Evolutionary conservation across 2,113 vertebrate species (phyloP), one percentile per base, ranked within the genome.

Genomic region (Gorsachius goisagi): DNA sequence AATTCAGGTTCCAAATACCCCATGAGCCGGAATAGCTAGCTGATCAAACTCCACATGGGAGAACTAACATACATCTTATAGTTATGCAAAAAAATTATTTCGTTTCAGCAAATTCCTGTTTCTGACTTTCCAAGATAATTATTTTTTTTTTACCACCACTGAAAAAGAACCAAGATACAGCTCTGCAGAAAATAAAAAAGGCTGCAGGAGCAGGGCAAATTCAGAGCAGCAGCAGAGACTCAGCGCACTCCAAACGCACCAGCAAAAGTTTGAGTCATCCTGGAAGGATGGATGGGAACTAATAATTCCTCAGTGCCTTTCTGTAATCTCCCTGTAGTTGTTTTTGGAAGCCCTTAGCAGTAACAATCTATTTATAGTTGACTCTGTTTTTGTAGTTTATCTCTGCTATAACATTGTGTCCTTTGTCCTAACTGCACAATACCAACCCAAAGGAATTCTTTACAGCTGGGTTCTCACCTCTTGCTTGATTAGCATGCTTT

Each of bases 341-440:
- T 62, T 94, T 93, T 93, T 88, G 78, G 96, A 95, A 95, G 41
- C 60, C 21, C 53, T 53, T 58, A 71, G 45, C 4, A 2, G 45
- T 74, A 83, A 41, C 67, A 41, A 49, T 68, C 93, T 96, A 95
- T 96, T 96, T 95, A 96, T 95, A 96, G 89, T 27, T 88, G 75
- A 35, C 17, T n/a, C 41, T 67, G 50, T 1, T 83, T 96, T 90
- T 89, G 76, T 72, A 88, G 59, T 92, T 91, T 95, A 67, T 91
- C 75, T 95, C 85, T 82, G 45, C 71, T 76, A 23, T 93, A 94
- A 96, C 84, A 78, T 26, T 9, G 2, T 90, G 84, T 93, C 59
- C 63, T 81, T 92, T 95, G 80, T 88, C 73, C 64, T 90, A 60
- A 71, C 30, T 56, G 64, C 52, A 88, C 35, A 84, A 72, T 37